phyloP scores from a whole-genome alignment of 2,888 invertebrate genomes.

The Adela reaumurella region DNA sequence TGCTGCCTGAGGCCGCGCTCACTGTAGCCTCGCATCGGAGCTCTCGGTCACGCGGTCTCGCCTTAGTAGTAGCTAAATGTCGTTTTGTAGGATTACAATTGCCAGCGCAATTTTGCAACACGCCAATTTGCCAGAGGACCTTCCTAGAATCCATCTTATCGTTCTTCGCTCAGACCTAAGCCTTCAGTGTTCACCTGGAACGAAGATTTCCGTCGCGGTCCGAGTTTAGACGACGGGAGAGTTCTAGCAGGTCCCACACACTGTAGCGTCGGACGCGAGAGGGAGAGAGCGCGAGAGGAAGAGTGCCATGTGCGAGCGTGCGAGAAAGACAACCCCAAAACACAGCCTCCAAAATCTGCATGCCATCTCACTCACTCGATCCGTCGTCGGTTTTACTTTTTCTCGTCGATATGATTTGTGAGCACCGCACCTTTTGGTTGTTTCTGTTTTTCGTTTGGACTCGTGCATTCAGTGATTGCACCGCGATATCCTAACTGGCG shows the following conservation, averaged over 20 bases:
- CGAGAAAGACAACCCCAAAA: background rate
- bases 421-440: constrained; percentile 31
- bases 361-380: background rate
- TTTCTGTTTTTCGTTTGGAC: constrained; percentile 17
- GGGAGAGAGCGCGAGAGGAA: background rate
- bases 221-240: no score
- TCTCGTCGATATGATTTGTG: constrained; percentile 12
- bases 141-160: background rate
- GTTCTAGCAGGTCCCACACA: background rate
- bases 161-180: background rate
- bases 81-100: constrained; percentile 31
- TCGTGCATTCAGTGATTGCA: constrained; percentile 54
- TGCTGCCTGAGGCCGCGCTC: no score
- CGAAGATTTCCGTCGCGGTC: no score
- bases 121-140: background rate
- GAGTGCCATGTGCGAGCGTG: background rate
- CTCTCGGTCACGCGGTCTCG: constrained; percentile 11
- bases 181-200: no score
- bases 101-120: background rate
- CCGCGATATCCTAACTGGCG: constrained; percentile 24
- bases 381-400: background rate
- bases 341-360: background rate
- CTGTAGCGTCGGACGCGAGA: background rate
- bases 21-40: background rate
- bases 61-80: constrained; percentile 54